Evolutionary conservation across 2,797 vertebrate species (phyloP).

Genomic region (Gymnothorax javanicus): DNA sequence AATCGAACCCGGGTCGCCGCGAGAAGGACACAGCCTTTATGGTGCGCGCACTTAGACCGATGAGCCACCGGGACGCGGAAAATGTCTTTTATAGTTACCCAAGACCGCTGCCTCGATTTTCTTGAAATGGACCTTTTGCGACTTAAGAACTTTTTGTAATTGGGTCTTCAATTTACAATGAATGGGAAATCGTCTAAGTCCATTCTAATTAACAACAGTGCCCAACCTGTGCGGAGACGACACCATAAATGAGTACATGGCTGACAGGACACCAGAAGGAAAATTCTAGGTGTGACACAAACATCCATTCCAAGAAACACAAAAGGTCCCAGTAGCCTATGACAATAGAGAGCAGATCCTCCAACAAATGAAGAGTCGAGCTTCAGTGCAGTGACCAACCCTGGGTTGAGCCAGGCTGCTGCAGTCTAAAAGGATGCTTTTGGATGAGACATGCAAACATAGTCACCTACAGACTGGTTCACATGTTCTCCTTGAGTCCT

Average conservation of each 20-base stretch:
- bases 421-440: neutral
- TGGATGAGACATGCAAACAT: neutral
- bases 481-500: neutral
- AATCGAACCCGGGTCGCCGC: too few relatives aligned
- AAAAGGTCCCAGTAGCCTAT: neutral
- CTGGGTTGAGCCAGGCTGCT: too few relatives aligned
- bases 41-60: too few relatives aligned
- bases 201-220: neutral
- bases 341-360: neutral
- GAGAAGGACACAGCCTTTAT: too few relatives aligned
- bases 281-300: too few relatives aligned
- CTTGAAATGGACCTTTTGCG: too few relatives aligned
- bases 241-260: too few relatives aligned
- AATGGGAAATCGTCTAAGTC: neutral
- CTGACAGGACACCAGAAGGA: too few relatives aligned
- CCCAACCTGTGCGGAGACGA: neutral
- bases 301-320: neutral
- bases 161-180: neutral
- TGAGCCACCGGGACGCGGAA: too few relatives aligned
- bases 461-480: neutral
- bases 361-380: neutral
- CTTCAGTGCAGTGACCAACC: neutral
- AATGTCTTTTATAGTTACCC: too few relatives aligned
- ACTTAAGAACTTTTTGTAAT: too few relatives aligned
- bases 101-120: too few relatives aligned